These are phyloP conservation scores for Microcebus griseorufus DNA, from an alignment of 2,113 vertebrate species.

Conservation along the genomic window DNA sequence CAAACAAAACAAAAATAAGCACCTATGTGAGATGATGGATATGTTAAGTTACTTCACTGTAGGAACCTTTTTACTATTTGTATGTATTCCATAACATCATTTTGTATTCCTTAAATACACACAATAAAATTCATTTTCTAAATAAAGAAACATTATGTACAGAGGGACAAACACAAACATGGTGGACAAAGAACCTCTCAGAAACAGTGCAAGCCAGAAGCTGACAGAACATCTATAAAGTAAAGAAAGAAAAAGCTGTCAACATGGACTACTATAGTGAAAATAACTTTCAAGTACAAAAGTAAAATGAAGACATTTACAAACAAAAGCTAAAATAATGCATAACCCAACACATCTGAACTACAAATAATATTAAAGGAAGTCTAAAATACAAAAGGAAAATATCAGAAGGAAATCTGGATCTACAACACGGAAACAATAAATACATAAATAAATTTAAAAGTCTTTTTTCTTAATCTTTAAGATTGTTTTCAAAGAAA, in stretches of 20 bases:
- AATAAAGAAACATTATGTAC: not conserved
- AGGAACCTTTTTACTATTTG: not conserved
- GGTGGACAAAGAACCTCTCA: not conserved
- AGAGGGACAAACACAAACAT: not conserved
- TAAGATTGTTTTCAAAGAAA: conserved; percentile 5
- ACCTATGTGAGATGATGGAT: not conserved
- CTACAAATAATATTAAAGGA: conserved; percentile 15
- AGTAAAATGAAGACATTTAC: not conserved
- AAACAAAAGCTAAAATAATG: conserved; percentile 31
- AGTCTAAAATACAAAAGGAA: conserved; percentile 2
- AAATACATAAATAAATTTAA: not conserved
- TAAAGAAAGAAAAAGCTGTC: not conserved
- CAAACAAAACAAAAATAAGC: not conserved
- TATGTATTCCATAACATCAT: not conserved
- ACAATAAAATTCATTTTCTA: not conserved
- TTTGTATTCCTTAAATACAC: not conserved
- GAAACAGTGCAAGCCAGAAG: not conserved
- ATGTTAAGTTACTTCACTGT: not conserved
- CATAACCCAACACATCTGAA: not conserved
- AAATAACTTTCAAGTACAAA: conserved; percentile 15
- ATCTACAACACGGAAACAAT: not conserved
- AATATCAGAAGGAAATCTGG: not conserved
- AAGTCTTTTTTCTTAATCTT: not conserved
- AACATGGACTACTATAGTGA: not conserved
- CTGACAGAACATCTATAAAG: not conserved